These are phyloP conservation scores for Neogobius melanostomus DNA, from an alignment of 2,113 vertebrate species.

Conservation along the genomic window DNA sequence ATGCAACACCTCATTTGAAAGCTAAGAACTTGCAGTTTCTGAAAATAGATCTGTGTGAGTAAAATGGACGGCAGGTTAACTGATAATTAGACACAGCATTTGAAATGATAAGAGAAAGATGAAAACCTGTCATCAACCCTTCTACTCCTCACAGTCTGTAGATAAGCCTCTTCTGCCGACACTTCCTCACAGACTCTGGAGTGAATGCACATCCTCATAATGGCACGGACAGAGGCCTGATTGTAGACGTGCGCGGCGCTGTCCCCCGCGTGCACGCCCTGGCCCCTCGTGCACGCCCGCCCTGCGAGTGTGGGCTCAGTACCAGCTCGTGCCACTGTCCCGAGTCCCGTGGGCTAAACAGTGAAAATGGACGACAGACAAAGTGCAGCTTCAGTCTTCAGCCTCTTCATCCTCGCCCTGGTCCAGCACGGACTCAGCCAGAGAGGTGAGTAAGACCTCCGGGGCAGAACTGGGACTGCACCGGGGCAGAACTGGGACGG, in stretches of 20 bases:
- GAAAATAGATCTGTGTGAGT: too few relatives aligned
- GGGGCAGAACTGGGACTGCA: not conserved
- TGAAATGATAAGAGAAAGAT: too few relatives aligned
- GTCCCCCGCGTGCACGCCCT: not conserved
- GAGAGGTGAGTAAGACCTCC: conserved; percentile 69
- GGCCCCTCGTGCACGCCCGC: not conserved
- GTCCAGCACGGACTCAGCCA: conserved; percentile 48
- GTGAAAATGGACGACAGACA: conserved; percentile 1
- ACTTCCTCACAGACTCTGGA: not conserved
- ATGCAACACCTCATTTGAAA: too few relatives aligned
- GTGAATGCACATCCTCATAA: not conserved
- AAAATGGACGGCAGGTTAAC: too few relatives aligned
- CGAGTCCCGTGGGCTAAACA: not conserved
- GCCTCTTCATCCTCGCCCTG: conserved; percentile 33
- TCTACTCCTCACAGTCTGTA: too few relatives aligned
- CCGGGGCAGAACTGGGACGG: not conserved
- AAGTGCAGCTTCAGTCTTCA: not conserved
- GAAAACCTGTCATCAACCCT: too few relatives aligned
- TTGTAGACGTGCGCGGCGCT: not conserved
- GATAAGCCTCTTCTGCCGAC: not conserved
- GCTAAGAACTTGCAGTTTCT: too few relatives aligned
- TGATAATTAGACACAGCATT: too few relatives aligned
- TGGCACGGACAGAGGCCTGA: not conserved
- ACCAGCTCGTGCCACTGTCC: conserved; percentile 2
- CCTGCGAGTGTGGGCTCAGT: not conserved